These are phyloP conservation scores for Chascanopsetta lugubris DNA, from an alignment of 2,113 vertebrate species.

Conservation along the genomic window DNA sequence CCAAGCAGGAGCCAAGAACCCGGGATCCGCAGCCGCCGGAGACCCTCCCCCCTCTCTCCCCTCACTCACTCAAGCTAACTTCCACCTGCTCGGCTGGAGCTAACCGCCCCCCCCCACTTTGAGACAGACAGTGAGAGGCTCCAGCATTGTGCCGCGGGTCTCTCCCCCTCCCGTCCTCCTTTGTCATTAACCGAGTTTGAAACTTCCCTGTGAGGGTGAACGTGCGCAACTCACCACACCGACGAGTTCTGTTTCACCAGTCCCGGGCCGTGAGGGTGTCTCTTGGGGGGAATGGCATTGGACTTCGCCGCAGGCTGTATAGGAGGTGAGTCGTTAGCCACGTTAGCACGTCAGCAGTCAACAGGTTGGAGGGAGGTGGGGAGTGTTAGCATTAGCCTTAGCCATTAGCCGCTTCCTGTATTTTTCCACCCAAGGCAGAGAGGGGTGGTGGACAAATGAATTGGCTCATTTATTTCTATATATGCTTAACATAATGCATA, in stretches of 20 bases:
- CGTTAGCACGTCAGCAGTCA: slow-evolving; percentile 24
- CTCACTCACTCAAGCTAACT: too few relatives aligned
- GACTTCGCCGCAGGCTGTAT: slow-evolving; percentile 81
- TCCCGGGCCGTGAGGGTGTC: slow-evolving; percentile 3
- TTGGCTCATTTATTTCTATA: too few relatives aligned
- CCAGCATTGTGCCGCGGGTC: not conserved
- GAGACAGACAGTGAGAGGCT: not conserved
- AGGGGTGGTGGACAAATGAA: not conserved
- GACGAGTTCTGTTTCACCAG: slow-evolving; percentile 1
- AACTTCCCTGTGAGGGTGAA: not conserved
- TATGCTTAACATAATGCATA: too few relatives aligned
- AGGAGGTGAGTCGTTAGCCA: slow-evolving; percentile 74
- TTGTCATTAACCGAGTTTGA: too few relatives aligned
- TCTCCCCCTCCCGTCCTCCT: not conserved
- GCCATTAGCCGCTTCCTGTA: slow-evolving; percentile 22
- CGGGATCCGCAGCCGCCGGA: not conserved
- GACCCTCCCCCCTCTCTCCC: not conserved
- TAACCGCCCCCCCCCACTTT: not conserved
- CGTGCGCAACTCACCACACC: not conserved
- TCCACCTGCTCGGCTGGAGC: slow-evolving; percentile 12
- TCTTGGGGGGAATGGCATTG: slow-evolving; percentile 74
- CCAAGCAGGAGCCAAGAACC: not conserved
- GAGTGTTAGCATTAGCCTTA: slow-evolving; percentile 38
- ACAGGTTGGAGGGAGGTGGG: not conserved
- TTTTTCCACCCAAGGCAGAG: slow-evolving; percentile 13